Evolutionary conservation across 2,888 invertebrate species (phyloP).

Genomic region (Atrina japonica): DNA sequence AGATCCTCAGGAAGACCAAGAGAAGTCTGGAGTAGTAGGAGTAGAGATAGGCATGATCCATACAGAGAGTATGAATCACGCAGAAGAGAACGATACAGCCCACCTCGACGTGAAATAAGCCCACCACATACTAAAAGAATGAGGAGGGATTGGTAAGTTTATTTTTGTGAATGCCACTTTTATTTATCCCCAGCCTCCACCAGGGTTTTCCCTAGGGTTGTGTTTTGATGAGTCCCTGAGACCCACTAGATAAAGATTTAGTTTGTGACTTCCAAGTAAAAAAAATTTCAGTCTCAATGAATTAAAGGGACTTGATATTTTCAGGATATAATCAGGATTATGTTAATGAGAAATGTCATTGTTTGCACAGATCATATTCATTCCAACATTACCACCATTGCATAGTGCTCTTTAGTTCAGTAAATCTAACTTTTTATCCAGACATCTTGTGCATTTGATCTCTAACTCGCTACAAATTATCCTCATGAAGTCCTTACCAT

Average conservation of each 20-base stretch:
- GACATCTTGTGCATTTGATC: too few species aligned
- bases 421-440: too few species aligned
- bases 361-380: too few species aligned
- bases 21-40: constrained; percentile 52
- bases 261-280: not conserved
- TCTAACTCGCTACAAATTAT: too few species aligned
- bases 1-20: constrained; percentile 35
- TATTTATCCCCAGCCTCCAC: too few species aligned
- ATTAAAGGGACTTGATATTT: not conserved
- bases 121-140: constrained; percentile 79
- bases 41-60: constrained; percentile 69
- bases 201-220: too few species aligned
- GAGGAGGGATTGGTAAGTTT: constrained; percentile 78
- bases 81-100: constrained; percentile 75
- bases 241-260: too few species aligned
- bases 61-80: constrained; percentile 75
- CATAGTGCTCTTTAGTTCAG: too few species aligned
- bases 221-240: too few species aligned
- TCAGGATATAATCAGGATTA: not conserved
- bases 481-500: too few species aligned
- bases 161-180: not conserved
- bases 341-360: too few species aligned
- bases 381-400: too few species aligned
- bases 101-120: constrained; percentile 73
- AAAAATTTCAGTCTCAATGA: not conserved